Evolutionary conservation across 2,113 vertebrate species (phyloP).

Genomic region (Oreochromis spilurus): DNA sequence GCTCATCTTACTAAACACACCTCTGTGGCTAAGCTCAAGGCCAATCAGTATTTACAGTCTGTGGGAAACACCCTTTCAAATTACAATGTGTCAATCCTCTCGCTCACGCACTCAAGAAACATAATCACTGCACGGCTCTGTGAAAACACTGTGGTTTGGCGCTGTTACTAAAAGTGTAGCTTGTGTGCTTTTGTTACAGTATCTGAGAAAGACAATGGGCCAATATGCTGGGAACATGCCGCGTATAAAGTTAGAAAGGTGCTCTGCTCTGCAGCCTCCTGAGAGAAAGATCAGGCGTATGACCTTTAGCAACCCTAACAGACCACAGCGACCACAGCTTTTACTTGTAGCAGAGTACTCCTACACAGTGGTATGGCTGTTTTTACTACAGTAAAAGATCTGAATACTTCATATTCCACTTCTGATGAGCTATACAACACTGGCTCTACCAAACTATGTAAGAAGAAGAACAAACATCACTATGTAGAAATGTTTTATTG

Average conservation of each 20-base stretch:
- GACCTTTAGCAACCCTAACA: background rate
- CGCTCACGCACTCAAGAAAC: conserved; percentile 8
- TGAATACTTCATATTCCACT: background rate
- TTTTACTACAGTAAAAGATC: background rate
- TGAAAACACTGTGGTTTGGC: background rate
- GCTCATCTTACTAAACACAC: conserved; percentile 31
- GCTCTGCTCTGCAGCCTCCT: background rate
- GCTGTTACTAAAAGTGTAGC: background rate
- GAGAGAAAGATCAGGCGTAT: background rate
- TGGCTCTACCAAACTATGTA: too few relatives aligned
- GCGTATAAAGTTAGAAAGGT: background rate
- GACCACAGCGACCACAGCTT: background rate
- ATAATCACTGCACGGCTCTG: background rate
- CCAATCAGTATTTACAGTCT: conserved; percentile 37
- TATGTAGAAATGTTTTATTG: background rate
- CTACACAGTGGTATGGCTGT: background rate
- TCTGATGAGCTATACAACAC: background rate
- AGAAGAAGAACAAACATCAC: background rate
- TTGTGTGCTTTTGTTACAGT: background rate
- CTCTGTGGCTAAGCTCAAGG: conserved; percentile 12
- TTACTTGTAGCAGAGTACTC: background rate
- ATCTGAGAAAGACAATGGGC: background rate
- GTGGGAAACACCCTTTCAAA: conserved; percentile 51
- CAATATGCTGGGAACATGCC: background rate
- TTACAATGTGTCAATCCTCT: conserved; percentile 19